Evolutionary conservation across 2,113 vertebrate genomes (phyloP), one percentile per base, ranked within the genome.

Genomic region (Notothenia coriiceps): DNA sequence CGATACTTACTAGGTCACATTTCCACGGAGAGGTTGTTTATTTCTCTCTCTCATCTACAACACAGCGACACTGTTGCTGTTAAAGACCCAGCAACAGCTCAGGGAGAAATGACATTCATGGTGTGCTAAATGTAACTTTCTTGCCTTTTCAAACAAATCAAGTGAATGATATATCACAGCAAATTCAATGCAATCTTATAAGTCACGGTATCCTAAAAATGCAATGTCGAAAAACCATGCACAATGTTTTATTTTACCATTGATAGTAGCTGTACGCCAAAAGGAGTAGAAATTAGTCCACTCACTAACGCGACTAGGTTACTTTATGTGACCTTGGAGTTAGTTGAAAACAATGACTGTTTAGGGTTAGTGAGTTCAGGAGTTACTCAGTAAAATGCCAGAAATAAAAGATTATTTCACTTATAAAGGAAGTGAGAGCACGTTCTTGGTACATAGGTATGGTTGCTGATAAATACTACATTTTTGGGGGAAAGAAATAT

Each of bases 1-100:
- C 96, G 95, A 94, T 97, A 97, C 96, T 97, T 96, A 97, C 97
- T 96, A 97, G 95, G 94, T 95, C 95, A 96, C 95, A 96, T 95
- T 94, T 95, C 95, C 94, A 89, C 95, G 95, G 95, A 96, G 95
- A 96, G 96, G 96, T 95, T 96, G 95, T 93, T 92, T 94, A 94
- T 93, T 90, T 92, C 92, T 96, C 96, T 95, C 93, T 95, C 94
- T 96, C 97, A 96, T 96, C 96, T 96, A 97, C 95, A 96, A 97
- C 96, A 97, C 96, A 98, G 97, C 96, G 94, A 97, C 96, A 96
- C 96, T 96, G 96, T 93, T 96, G 96, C 96, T 96, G 95, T 95
- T 95, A 96, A 96, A 95, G 94, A 95, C 94, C 94, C 87, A 86
- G 80, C 82, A 56, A 89, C 50, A 73, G 83, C 90, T 90, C 91